Conservation (phyloP, 2,888 invertebrate species). For the Norana najaformis region DNA sequence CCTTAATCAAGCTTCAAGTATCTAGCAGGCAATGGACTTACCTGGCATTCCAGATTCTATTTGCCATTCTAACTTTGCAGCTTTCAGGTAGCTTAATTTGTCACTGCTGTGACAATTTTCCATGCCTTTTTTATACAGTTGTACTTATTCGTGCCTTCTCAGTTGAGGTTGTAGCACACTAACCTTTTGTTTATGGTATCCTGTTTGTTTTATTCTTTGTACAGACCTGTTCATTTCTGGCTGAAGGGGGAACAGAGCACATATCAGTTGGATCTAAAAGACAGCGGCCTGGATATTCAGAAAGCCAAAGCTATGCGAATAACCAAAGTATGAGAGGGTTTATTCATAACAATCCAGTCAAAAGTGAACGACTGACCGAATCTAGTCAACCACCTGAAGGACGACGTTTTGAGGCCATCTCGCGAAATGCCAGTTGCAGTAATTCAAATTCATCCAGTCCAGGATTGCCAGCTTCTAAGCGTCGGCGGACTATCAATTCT, state of each 20-base stretch:
- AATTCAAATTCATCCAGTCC: neutral
- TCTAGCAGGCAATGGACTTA: neutral
- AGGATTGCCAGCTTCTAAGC: conserved; percentile 38
- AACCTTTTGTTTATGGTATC: neutral
- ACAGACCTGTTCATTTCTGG: conserved; percentile 13
- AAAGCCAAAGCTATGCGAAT: neutral
- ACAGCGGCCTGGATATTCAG: neutral
- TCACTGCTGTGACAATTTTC: neutral
- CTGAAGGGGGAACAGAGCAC: neutral
- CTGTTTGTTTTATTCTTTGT: neutral
- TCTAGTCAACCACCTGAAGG: neutral
- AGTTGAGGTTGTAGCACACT: neutral
- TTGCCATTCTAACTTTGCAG: neutral
- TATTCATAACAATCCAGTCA: neutral
- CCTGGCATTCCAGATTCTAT: neutral
- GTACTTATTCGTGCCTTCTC: neutral
- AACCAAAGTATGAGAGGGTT: neutral
- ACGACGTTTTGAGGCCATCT: neutral
- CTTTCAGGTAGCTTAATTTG: neutral
- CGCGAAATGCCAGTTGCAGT: neutral
- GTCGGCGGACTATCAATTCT: conserved; percentile 35
- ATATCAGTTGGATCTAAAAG: conserved; percentile 1
- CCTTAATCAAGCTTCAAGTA: neutral
- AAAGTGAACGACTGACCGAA: neutral
- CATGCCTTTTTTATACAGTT: neutral